phyloP scores from a whole-genome alignment of 1,140 invertebrate genomes.

The Hestina assimilis region DNA sequence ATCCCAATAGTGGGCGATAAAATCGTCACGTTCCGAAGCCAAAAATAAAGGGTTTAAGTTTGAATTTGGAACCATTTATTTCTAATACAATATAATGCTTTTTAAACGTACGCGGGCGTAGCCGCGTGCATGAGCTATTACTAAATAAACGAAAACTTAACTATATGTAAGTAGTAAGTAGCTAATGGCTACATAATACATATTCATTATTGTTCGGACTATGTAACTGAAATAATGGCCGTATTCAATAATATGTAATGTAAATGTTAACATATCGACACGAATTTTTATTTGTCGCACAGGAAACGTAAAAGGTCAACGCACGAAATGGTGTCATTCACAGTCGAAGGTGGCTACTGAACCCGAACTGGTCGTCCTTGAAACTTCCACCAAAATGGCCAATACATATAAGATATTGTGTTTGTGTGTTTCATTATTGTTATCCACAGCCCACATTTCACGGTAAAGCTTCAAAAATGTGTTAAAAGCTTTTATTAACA shows the following conservation, averaged over 20 bases:
- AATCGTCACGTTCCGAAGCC: no score
- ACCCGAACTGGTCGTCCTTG: slow-evolving; percentile 68
- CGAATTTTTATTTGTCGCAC: slow-evolving; percentile 53
- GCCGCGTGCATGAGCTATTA: no score
- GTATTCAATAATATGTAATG: slow-evolving; percentile 5
- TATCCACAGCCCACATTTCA: not conserved
- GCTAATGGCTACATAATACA: no score
- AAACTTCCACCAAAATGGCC: slow-evolving; percentile 60
- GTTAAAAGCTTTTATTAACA: slow-evolving; percentile 14
- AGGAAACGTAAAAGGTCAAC: slow-evolving; percentile 70
- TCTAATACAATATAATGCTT: no score
- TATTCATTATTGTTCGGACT: not conserved
- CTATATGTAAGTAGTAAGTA: no score
- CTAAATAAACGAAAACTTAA: no score
- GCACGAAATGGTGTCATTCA: slow-evolving; percentile 72
- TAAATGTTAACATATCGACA: slow-evolving; percentile 34
- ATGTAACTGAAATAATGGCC: slow-evolving; percentile 30
- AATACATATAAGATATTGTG: slow-evolving; percentile 1
- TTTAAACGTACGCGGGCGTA: no score
- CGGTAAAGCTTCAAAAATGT: not conserved
- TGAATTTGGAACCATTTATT: no score
- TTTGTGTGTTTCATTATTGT: slow-evolving; percentile 14
- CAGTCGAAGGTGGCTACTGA: slow-evolving; percentile 69
- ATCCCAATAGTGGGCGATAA: no score
- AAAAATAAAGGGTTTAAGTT: no score